phyloP scores from a whole-genome alignment of 2,113 vertebrate genomes.

The Sakesphorus luctuosus region DNA sequence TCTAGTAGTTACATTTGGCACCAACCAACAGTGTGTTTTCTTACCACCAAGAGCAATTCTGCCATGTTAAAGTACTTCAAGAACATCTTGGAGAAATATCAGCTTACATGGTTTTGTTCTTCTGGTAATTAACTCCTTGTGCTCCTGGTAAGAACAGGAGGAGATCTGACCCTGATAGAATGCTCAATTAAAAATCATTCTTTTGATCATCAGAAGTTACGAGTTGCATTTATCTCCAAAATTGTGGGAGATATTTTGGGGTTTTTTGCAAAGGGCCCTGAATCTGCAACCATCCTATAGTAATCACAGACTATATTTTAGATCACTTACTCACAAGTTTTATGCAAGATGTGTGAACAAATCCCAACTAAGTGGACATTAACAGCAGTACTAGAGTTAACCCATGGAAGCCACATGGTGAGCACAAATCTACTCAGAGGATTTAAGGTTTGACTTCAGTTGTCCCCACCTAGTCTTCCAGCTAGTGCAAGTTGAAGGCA shows the following conservation, averaged over 20 bases:
- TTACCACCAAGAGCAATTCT: neutral
- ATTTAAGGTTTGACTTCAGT: neutral
- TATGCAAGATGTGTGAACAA: neutral
- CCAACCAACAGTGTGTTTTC: neutral
- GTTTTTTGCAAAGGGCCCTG: neutral
- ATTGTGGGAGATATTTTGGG: accelerated
- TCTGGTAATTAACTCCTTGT: neutral
- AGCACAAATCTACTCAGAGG: neutral
- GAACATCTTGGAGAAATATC: neutral
- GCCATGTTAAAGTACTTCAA: neutral
- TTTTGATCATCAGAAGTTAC: neutral
- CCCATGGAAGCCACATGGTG: neutral
- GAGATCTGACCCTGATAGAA: neutral
- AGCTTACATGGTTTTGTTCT: neutral
- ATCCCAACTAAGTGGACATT: too few relatives aligned
- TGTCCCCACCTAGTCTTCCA: neutral
- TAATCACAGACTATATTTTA: neutral
- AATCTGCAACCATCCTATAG: neutral
- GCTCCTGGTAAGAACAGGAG: neutral
- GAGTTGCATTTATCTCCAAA: neutral
- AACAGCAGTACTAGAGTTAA: neutral
- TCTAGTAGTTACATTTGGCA: neutral
- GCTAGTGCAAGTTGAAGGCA: neutral
- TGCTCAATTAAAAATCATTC: neutral
- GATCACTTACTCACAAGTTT: neutral